phyloP scores from a whole-genome alignment of 2,113 vertebrate species.

The Gracilinanus agilis region DNA sequence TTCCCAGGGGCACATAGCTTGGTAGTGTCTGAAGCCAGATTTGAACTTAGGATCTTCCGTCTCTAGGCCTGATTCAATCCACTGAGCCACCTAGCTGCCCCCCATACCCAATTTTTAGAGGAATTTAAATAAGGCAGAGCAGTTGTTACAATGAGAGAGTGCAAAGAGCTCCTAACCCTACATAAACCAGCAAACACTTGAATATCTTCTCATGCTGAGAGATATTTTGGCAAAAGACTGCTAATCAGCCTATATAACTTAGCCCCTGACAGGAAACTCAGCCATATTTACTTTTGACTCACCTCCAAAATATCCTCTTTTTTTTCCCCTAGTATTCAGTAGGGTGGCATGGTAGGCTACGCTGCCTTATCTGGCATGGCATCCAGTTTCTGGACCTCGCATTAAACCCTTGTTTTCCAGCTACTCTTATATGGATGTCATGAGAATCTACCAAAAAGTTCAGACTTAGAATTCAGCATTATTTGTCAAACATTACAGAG shows the following conservation, averaged over 20 bases:
- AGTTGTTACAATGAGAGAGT: background rate
- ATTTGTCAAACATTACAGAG: background rate
- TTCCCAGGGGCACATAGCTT: too few species aligned
- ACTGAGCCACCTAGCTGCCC: too few species aligned
- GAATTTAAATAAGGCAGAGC: background rate
- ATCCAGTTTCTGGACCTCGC: conserved; percentile 8
- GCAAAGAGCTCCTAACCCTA: background rate
- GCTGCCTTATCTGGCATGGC: background rate
- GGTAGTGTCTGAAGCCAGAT: too few species aligned
- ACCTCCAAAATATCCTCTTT: background rate
- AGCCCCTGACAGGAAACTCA: conserved; percentile 8
- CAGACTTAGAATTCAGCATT: background rate
- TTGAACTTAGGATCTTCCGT: too few species aligned
- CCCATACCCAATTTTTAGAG: background rate
- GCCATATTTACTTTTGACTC: conserved; percentile 1
- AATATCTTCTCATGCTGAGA: background rate
- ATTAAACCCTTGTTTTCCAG: background rate
- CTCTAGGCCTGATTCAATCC: too few species aligned
- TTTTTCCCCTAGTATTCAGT: background rate
- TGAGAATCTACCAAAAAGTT: background rate
- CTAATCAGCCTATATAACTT: background rate
- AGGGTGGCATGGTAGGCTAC: background rate
- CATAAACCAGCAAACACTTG: background rate
- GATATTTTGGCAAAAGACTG: background rate
- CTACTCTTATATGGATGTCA: background rate